Conservation (phyloP, 2,113 vertebrate species). For the Melanerpes formicivorus region DNA sequence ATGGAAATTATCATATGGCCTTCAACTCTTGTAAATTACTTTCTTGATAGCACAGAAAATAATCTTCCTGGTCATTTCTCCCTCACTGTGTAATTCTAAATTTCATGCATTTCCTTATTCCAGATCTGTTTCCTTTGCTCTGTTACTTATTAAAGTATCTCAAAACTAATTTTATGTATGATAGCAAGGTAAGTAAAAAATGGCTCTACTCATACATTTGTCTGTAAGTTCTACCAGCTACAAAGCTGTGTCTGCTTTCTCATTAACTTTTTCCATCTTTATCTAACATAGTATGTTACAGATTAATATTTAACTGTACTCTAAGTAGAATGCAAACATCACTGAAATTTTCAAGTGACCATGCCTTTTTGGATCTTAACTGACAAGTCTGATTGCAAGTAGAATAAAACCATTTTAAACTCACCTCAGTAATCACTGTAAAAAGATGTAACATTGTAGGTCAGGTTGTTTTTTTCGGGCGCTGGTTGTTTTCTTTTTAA, state of each 20-base stretch:
- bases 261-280: neutral
- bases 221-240: neutral
- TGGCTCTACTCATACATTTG: neutral
- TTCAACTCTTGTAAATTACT: conserved; percentile 10
- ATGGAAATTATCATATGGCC: neutral
- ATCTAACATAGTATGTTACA: neutral
- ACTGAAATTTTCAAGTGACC: neutral
- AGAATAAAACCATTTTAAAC: neutral
- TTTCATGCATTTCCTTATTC: neutral
- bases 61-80: neutral
- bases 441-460: neutral
- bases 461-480: too few relatives aligned
- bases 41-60: neutral
- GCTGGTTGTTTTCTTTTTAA: neutral
- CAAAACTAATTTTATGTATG: neutral
- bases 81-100: neutral
- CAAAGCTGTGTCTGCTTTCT: neutral
- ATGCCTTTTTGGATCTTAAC: neutral
- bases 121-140: neutral
- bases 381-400: neutral
- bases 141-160: neutral
- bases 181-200: neutral
- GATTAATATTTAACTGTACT: neutral
- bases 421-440: neutral
- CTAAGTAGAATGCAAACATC: neutral